Base-by-base conservation (phyloP, 2,797 vertebrate species). In the Acrossocheilus wenchowensis region DNA sequence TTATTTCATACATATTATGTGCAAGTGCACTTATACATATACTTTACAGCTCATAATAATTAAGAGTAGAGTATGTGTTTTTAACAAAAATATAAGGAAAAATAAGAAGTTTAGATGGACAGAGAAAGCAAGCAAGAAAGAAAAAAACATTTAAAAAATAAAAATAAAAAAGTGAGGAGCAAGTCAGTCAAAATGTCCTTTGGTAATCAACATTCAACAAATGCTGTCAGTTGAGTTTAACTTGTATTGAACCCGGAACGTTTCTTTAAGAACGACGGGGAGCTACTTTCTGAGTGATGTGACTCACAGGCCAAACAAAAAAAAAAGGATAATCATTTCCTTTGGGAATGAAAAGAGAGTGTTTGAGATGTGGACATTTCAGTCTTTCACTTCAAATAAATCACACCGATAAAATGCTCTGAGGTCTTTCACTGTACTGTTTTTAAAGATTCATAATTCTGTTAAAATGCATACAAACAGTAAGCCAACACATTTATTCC, bases 341-440 rank as follows among this genome's bases (percentile, higher is more conserved):
- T 66, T 57, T 57, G 75, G 34, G 52, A 78, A 48, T 34, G 36
- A 39, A 72, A 3, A 60, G 34, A n/a, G 7, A 9, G 11, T 66
- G 72, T 64, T 62, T 62, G 39, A 73, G 52, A 82, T 82, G 8
- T 43, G 52, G 50, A 57, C 50, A 74, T 74, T 72, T 45, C 72
- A 62, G 14, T 74, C 26, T 62, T 83, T 83, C 26, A 62, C 39
- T n/a, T 62, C 73, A 62, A 62, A 60, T 45, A 62, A 17, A 74
- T 74, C 50, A 81, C 62, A 81, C 45, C 5, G 4, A 9, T 81
- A 19, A 48, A 66, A 64, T 21, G 78, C 39, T 66, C 41, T 45
- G 15, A 62, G 36, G 12, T 17, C 15, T 82, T 69, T n/a, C 7
- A 11, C 23, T 41, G 34, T 41, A 10, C 66, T 14, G 3, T 45